A percentile compares a stretch with the other conserved stretches of the same genome.
phyloP scores from a whole-genome alignment of 2,113 vertebrate genomes.

The Halichoerus grypus region DNA sequence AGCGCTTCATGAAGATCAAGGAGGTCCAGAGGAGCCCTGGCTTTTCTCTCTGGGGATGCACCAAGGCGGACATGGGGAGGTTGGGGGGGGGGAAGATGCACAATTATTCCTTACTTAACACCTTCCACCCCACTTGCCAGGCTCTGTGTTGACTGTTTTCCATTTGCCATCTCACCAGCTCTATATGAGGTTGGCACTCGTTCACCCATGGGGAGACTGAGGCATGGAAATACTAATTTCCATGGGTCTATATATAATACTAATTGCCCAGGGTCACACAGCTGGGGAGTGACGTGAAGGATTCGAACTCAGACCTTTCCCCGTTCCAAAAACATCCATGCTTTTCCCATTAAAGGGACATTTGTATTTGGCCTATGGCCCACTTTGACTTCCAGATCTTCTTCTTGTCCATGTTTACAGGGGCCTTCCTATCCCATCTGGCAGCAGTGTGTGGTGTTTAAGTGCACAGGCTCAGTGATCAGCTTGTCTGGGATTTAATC shows the following conservation, averaged over 20 bases:
- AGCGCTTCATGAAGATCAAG: neutral
- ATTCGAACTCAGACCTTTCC: neutral
- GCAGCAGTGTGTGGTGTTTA: neutral
- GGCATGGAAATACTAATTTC: neutral
- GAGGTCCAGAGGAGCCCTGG: neutral
- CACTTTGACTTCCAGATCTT: neutral
- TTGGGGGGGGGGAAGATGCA: neutral
- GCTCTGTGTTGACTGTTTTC: neutral
- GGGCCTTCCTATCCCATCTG: neutral
- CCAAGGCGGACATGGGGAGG: accelerated
- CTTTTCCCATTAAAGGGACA: neutral
- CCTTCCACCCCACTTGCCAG: neutral
- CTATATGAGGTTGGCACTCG: neutral
- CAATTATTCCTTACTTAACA: neutral
- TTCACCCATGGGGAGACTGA: neutral
- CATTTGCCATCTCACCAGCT: neutral
- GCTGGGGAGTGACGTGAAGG: neutral
- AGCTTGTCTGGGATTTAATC: neutral
- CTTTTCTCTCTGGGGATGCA: too few relatives aligned
- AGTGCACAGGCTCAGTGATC: neutral
- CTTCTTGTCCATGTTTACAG: neutral
- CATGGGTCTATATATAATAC: too few relatives aligned
- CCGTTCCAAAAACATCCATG: too few relatives aligned
- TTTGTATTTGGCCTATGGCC: neutral
- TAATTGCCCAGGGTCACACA: neutral